Evolutionary conservation across 2,113 vertebrate genomes (phyloP).

Genomic region (Bolborhynchus lineola): DNA sequence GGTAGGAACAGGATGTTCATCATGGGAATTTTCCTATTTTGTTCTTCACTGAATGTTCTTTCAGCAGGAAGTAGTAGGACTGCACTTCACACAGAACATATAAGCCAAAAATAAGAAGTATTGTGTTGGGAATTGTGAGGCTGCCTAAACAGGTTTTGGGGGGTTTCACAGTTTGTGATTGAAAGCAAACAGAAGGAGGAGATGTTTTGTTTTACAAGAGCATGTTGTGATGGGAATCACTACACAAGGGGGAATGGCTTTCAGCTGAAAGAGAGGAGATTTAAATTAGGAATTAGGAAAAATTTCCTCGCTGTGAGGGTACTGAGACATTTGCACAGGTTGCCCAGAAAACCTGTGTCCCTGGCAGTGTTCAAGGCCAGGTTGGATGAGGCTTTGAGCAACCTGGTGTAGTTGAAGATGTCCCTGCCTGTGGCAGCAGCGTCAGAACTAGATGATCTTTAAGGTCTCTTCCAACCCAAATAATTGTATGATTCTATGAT

Average conservation of each 20-base stretch:
- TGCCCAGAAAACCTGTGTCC: background rate
- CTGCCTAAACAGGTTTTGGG: background rate
- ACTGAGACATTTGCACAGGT: background rate
- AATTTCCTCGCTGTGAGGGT: background rate
- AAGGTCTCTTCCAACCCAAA: background rate
- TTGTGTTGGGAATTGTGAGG: background rate
- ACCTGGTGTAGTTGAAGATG: background rate
- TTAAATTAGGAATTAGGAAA: background rate
- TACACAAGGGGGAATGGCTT: background rate
- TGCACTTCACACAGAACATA: background rate
- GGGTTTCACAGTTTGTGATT: accelerated
- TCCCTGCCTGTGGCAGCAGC: background rate
- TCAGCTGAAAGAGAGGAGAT: background rate
- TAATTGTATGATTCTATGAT: background rate
- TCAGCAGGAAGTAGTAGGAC: background rate
- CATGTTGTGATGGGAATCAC: background rate
- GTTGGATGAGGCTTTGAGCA: background rate
- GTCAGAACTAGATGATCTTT: background rate
- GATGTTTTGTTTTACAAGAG: background rate
- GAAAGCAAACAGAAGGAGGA: background rate
- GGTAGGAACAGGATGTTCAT: background rate
- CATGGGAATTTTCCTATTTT: background rate
- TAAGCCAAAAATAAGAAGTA: background rate
- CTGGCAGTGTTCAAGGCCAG: background rate
- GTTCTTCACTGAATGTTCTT: background rate